phyloP scores from a whole-genome alignment of 2,113 vertebrate genomes.

The Rhinoptilus africanus region DNA sequence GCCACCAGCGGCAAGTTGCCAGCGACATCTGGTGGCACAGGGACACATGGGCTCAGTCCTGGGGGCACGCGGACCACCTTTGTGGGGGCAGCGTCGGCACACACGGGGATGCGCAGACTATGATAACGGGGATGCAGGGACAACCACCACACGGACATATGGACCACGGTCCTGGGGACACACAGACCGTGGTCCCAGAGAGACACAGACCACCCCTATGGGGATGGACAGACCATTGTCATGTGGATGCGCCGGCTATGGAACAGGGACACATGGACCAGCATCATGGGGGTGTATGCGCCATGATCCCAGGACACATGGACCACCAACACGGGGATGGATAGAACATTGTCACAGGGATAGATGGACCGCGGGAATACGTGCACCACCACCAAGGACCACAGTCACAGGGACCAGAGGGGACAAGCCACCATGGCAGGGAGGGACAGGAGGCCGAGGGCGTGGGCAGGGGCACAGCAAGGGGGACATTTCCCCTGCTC shows the following conservation, averaged over 20 bases:
- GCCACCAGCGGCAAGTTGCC: background rate
- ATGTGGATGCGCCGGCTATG: background rate
- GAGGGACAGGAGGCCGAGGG: background rate
- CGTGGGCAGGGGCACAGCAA: background rate
- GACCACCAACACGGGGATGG: background rate
- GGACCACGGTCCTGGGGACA: background rate
- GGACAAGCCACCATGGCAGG: background rate
- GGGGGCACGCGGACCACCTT: background rate
- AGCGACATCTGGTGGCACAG: slow-evolving; percentile 63
- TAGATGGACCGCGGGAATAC: background rate
- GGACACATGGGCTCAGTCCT: background rate
- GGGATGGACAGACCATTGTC: background rate
- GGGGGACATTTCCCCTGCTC: background rate
- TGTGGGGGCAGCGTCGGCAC: background rate
- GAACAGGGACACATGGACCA: background rate
- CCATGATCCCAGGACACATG: background rate
- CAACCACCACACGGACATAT: fast-evolving
- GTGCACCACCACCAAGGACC: background rate
- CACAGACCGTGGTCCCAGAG: background rate
- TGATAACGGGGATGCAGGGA: background rate
- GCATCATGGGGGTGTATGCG: background rate
- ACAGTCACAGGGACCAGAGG: background rate
- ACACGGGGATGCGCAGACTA: background rate
- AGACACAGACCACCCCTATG: fast-evolving
- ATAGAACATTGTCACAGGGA: fast-evolving